Percentiles rank a stretch among this genome's conserved stretches.
Evolutionary conservation across 1,140 invertebrate species (phyloP).

Genomic region (Euwallacea similis): DNA sequence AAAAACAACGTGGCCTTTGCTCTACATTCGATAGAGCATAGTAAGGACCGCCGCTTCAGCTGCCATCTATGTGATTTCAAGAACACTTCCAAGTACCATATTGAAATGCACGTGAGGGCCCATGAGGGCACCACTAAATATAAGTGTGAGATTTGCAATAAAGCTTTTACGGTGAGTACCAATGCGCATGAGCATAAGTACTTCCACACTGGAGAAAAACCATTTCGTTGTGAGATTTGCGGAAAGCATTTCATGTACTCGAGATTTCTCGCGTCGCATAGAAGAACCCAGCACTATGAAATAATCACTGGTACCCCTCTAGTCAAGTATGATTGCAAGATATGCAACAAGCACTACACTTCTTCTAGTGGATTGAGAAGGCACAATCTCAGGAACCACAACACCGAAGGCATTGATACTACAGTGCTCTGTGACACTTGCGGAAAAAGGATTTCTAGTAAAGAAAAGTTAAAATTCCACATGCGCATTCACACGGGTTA

Average conservation of each 20-base stretch:
- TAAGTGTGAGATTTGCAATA: slow-evolving; percentile 57
- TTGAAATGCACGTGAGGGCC: slow-evolving; percentile 51
- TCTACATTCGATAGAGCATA: slow-evolving; percentile 49
- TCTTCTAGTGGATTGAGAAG: slow-evolving; percentile 46
- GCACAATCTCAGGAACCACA: slow-evolving; percentile 47
- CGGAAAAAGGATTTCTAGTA: slow-evolving; percentile 73
- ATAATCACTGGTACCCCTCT: slow-evolving; percentile 49
- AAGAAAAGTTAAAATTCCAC: slow-evolving; percentile 70
- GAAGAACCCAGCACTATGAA: slow-evolving; percentile 51
- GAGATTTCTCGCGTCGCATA: slow-evolving; percentile 49
- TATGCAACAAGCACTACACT: slow-evolving; percentile 50
- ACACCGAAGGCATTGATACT: slow-evolving; percentile 40
- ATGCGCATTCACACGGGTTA: slow-evolving; percentile 71
- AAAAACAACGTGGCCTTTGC: slow-evolving; percentile 45
- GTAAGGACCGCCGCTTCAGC: slow-evolving; percentile 48
- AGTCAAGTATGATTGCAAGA: slow-evolving; percentile 49
- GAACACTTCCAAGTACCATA: slow-evolving; percentile 53
- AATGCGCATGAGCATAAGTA: slow-evolving; percentile 54
- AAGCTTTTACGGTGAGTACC: slow-evolving; percentile 56
- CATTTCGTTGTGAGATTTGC: slow-evolving; percentile 65
- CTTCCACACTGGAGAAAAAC: slow-evolving; percentile 62
- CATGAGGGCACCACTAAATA: slow-evolving; percentile 56
- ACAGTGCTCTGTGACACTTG: slow-evolving; percentile 69
- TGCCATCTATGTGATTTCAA: slow-evolving; percentile 55
- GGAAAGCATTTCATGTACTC: slow-evolving; percentile 56